Conservation (phyloP, 2,113 vertebrate genomes). For the Tautogolabrus adspersus region DNA sequence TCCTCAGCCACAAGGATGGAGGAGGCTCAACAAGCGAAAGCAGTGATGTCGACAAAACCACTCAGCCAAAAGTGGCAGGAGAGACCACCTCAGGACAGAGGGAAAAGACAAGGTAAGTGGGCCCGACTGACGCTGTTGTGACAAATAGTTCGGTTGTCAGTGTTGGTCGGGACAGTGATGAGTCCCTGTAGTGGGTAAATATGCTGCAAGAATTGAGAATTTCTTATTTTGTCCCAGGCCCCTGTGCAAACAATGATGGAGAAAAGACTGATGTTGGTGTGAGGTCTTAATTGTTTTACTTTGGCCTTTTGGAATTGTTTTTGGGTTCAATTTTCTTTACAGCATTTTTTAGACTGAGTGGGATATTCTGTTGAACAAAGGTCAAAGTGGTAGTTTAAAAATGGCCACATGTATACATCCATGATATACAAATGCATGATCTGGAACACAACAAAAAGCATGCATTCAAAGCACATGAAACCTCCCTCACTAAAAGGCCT, state of each 20-base stretch:
- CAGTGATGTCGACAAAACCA: conserved; percentile 79
- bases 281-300: neutral
- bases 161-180: conserved; percentile 6
- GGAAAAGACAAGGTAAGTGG: conserved; percentile 78
- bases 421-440: neutral
- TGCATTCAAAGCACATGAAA: neutral
- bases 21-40: conserved; percentile 78
- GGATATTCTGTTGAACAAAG: neutral
- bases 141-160: conserved; percentile 31
- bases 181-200: conserved; percentile 28
- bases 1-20: conserved; percentile 77
- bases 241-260: neutral
- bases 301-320: neutral
- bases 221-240: neutral
- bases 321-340: too few relatives aligned
- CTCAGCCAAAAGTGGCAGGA: conserved; percentile 72
- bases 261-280: neutral
- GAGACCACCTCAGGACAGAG: conserved; percentile 79
- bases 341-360: too few relatives aligned
- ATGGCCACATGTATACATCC: neutral
- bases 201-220: conserved; percentile 30
- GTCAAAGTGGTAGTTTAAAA: neutral
- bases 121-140: conserved; percentile 15
- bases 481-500: neutral
- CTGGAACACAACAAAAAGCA: neutral